Evolutionary conservation across 1,140 invertebrate species (phyloP), one percentile per base, ranked within the genome.

Genomic region (Panagrolaimus sp.): DNA sequence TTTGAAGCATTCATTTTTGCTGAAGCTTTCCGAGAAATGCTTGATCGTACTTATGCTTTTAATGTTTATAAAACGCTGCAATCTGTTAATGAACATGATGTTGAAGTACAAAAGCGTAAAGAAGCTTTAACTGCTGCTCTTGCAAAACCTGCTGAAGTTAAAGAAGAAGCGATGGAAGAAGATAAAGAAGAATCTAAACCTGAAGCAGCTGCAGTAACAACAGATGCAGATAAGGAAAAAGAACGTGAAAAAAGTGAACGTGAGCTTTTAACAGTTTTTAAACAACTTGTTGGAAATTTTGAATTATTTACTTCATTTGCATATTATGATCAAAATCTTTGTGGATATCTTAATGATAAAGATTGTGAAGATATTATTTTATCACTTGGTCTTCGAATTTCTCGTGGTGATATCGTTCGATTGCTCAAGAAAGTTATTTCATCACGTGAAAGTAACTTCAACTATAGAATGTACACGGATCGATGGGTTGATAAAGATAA

Each of bases 291-390:
- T 27, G 51, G 51, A 20, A 57, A 57, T 13, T 57, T 57, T 25
- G 51, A 57, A 20, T 9, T 27, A 20, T 57, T 57, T 27, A n/a
- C 51, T 7, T 14, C 51, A 25, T 62, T 67, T 20, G 47, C 25
- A 5, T 20, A 20, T 16, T 45, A 20, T 9, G 31, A 42, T 43
- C 27, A 63, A 31, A 63, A 63, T 38, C 16, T 38, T 2, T 16
- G 8, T 70, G 91, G 91, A 3, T 91, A 91, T 83, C 88, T 97
- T 77, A 88, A 89, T 75, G 91, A 92, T 80, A 92, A 91, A 80
- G 93, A 97, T 84, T 86, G 96, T 61, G 92, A 96, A 83, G 92
- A 92, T 79, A 87, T 97, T 42, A 88, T 96, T 68, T 89, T 90
- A 78, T 90, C 90, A 31, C 85, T 95, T 31, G 92, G 92, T 23